Conservation (phyloP, 2,888 invertebrate species). For the Drosophila leonis region DNA sequence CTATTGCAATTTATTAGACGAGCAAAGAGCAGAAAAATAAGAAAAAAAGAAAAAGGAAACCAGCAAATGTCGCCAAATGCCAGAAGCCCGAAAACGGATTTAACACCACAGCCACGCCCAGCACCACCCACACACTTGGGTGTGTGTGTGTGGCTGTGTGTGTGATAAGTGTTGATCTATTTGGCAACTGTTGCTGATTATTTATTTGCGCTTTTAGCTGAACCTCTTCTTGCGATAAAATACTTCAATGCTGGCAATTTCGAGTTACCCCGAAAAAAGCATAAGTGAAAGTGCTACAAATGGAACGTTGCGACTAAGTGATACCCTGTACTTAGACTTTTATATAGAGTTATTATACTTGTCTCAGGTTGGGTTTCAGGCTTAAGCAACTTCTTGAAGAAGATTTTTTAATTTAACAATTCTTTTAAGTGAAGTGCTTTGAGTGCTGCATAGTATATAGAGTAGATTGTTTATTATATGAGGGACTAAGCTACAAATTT, state of each 20-base stretch:
- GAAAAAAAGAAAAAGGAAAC: conserved; percentile 9
- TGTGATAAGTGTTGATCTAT: conserved; percentile 68
- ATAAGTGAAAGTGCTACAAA: not conserved
- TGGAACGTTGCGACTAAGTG: not conserved
- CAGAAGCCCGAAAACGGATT: conserved; percentile 69
- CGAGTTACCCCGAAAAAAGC: conserved; percentile 19
- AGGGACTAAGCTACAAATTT: no score
- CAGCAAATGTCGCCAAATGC: conserved; percentile 33
- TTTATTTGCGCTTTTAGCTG: conserved; percentile 78
- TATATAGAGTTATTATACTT: not conserved
- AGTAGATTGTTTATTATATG: no score
- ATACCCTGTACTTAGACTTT: not conserved
- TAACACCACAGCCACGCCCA: conserved; percentile 49
- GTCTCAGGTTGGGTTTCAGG: no score
- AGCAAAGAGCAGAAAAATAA: conserved; percentile 27
- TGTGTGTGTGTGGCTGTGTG: not conserved
- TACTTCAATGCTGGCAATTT: conserved; percentile 41
- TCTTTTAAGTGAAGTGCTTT: no score
- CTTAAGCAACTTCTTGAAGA: no score
- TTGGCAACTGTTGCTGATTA: conserved; percentile 80
- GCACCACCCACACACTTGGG: not conserved
- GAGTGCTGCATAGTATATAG: no score
- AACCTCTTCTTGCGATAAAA: conserved; percentile 40
- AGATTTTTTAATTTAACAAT: no score
- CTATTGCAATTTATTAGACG: conserved; percentile 74